Conservation (phyloP, 2,888 invertebrate genomes). For the Fabriciana adippe region DNA sequence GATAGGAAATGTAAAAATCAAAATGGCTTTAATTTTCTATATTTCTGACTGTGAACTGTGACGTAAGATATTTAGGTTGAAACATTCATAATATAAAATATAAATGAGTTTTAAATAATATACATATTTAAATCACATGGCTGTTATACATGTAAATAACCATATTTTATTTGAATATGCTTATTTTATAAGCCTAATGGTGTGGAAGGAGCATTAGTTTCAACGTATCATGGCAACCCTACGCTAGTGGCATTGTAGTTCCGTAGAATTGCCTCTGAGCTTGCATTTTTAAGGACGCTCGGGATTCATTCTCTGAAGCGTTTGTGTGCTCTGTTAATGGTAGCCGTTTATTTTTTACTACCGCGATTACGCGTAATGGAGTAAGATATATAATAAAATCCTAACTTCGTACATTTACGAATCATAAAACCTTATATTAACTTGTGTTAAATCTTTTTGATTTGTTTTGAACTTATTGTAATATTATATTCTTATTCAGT, state of each 20-base stretch:
- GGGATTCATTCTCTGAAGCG: constrained; percentile 35
- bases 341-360: constrained; percentile 21
- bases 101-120: too few relatives aligned
- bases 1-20: neutral
- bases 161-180: neutral
- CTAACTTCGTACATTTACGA: constrained; percentile 1
- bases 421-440: neutral
- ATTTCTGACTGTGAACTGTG: too few relatives aligned
- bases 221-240: constrained; percentile 35
- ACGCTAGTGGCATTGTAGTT: constrained; percentile 64
- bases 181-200: neutral
- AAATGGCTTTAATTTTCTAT: neutral
- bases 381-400: constrained; percentile 10
- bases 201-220: neutral
- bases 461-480: neutral
- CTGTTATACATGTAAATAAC: neutral
- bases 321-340: constrained; percentile 36
- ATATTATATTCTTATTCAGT: too few relatives aligned
- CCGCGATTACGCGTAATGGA: constrained; percentile 6
- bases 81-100: too few relatives aligned
- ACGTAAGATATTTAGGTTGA: too few relatives aligned
- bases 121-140: too few relatives aligned
- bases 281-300: constrained; percentile 48
- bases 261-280: constrained; percentile 49
- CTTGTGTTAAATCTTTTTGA: neutral